Evolutionary conservation across 2,113 vertebrate genomes (phyloP).

Genomic region (Fukomys damarensis): DNA sequence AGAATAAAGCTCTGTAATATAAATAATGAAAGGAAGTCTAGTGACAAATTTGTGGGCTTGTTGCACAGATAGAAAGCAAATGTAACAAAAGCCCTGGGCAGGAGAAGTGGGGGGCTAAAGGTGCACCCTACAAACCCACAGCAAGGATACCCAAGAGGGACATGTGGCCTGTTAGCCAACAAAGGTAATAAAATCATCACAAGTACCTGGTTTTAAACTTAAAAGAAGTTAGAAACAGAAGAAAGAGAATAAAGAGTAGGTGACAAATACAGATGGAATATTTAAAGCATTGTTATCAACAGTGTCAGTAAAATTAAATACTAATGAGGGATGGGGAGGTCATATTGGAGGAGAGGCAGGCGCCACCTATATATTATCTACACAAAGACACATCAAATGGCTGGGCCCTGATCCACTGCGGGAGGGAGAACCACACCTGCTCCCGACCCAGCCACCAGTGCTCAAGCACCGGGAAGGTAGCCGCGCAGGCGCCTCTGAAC

Average conservation of each 20-base stretch:
- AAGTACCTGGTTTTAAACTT: background rate
- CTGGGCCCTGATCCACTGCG: too few species aligned
- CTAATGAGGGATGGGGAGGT: too few species aligned
- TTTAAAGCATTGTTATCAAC: background rate
- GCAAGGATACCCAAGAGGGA: background rate
- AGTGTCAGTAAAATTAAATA: background rate
- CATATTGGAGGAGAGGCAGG: too few species aligned
- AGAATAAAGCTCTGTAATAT: background rate
- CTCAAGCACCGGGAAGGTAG: too few species aligned
- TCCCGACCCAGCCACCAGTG: too few species aligned
- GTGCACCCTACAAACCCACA: background rate
- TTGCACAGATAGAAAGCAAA: background rate
- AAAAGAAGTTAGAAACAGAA: background rate
- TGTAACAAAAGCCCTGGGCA: rapidly evolving
- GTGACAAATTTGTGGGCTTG: background rate
- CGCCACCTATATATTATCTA: too few species aligned
- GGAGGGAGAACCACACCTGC: too few species aligned
- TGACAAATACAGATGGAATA: background rate
- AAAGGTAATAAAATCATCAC: background rate
- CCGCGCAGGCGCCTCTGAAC: too few species aligned
- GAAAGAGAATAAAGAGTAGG: background rate
- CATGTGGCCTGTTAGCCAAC: background rate
- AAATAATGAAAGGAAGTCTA: too few species aligned
- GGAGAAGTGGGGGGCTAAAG: too few species aligned
- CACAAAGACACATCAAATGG: too few species aligned